Conservation (phyloP, 2,113 vertebrate species). For the Apistogramma diplotaenia region DNA sequence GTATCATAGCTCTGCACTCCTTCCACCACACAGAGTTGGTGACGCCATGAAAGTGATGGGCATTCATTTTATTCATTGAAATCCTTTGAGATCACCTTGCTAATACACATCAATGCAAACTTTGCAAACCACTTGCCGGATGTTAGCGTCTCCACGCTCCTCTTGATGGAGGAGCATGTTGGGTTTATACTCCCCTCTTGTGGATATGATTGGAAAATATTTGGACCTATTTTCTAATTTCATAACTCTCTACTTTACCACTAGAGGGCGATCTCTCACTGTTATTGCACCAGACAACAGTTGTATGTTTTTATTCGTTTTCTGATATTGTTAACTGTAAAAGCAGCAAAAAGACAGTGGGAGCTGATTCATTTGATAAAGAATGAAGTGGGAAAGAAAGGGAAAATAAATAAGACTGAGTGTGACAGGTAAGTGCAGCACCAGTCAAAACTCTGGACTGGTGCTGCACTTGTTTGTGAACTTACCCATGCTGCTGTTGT, state of each 20-base stretch:
- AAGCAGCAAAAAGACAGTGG: not conserved
- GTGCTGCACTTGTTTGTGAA: not conserved
- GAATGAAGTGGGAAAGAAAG: not conserved
- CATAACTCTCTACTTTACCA: not conserved
- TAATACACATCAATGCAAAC: not conserved
- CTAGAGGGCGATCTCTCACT: slow-evolving; percentile 37
- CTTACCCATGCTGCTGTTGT: slow-evolving; percentile 73
- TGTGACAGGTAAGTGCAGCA: not conserved
- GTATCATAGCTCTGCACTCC: not conserved
- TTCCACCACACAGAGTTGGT: not conserved
- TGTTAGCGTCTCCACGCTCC: accelerated
- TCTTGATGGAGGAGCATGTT: not conserved
- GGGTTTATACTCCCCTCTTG: slow-evolving; percentile 53
- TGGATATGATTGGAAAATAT: slow-evolving; percentile 33
- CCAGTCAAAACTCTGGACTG: too few species aligned
- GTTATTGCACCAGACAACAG: not conserved
- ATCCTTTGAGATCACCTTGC: not conserved
- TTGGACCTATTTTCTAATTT: not conserved
- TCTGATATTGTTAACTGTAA: not conserved
- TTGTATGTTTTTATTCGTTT: not conserved
- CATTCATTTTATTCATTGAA: not conserved
- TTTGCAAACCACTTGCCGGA: too few species aligned
- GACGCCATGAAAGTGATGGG: not conserved
- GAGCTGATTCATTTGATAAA: too few species aligned
- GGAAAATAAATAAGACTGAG: not conserved